A percentile compares a stretch with the other conserved stretches of the same genome.
Conservation (phyloP, 2,888 invertebrate genomes). For the Xylota sylvarum region DNA sequence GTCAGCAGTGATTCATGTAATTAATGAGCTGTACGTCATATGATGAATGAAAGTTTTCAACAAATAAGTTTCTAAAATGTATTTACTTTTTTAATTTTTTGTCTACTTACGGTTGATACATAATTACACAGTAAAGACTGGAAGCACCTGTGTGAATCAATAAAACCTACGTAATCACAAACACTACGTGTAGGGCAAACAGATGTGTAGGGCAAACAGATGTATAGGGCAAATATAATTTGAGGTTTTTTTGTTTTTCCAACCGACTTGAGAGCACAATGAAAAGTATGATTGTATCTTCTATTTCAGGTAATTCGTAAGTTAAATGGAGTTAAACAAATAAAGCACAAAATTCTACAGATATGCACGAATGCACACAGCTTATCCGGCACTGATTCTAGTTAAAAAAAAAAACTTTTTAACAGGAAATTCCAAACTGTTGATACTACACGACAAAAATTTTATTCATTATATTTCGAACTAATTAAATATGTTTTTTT, state of each 20-base stretch:
- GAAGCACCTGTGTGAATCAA: not conserved
- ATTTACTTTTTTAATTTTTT: not conserved
- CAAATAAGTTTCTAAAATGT: not conserved
- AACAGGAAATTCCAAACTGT: not conserved
- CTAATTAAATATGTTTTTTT: not conserved
- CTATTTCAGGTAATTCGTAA: not conserved
- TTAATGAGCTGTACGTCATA: not conserved
- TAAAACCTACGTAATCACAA: not conserved
- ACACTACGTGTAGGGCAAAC: too few species aligned
- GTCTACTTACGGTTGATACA: constrained; percentile 35
- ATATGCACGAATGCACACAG: not conserved
- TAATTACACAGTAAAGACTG: not conserved
- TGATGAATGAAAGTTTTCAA: not conserved
- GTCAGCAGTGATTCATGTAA: constrained; percentile 1
- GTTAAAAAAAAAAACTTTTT: not conserved
- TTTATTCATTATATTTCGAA: not conserved
- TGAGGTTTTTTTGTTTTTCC: too few species aligned
- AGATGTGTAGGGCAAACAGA: too few species aligned
- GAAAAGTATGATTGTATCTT: not conserved
- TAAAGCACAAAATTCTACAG: not conserved
- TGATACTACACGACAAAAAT: not conserved
- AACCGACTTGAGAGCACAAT: too few species aligned
- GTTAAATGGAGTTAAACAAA: not conserved
- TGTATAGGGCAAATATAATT: too few species aligned
- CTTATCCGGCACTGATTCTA: not conserved